Conservation (phyloP, 2,888 invertebrate species). For the Rhingia rostrata region DNA sequence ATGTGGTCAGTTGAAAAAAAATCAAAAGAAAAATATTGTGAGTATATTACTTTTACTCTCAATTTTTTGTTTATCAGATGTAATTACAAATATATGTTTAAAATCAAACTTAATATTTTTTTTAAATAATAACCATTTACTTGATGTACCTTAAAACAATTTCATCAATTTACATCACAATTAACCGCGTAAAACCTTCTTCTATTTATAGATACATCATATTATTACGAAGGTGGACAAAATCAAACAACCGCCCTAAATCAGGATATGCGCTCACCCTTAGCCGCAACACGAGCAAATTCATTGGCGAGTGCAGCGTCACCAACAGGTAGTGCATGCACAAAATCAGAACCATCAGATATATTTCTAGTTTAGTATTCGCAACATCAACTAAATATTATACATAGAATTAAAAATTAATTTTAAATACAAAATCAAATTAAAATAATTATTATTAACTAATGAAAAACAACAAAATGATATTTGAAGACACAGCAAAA, state of each 20-base stretch:
- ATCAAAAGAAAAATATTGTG: too few species aligned
- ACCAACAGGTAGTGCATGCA: slow-evolving; percentile 88
- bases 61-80: too few species aligned
- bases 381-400: slow-evolving; percentile 54
- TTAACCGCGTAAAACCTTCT: background rate
- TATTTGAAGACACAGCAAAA: slow-evolving; percentile 17
- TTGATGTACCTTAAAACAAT: background rate
- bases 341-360: slow-evolving; percentile 85
- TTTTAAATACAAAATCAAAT: slow-evolving; percentile 14
- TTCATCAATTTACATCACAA: background rate
- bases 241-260: slow-evolving; percentile 81
- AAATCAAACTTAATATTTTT: background rate
- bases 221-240: slow-evolving; percentile 85
- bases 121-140: background rate
- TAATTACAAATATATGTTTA: too few species aligned
- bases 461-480: slow-evolving; percentile 4
- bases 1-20: too few species aligned
- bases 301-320: slow-evolving; percentile 88
- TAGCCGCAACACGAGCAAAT: slow-evolving; percentile 88
- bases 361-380: slow-evolving; percentile 81
- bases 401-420: slow-evolving; percentile 36
- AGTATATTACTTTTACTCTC: too few species aligned
- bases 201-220: slow-evolving; percentile 85
- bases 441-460: slow-evolving; percentile 2
- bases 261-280: slow-evolving; percentile 87